Base-by-base conservation (phyloP, 2,113 vertebrate species). In the Salminus brasiliensis region DNA sequence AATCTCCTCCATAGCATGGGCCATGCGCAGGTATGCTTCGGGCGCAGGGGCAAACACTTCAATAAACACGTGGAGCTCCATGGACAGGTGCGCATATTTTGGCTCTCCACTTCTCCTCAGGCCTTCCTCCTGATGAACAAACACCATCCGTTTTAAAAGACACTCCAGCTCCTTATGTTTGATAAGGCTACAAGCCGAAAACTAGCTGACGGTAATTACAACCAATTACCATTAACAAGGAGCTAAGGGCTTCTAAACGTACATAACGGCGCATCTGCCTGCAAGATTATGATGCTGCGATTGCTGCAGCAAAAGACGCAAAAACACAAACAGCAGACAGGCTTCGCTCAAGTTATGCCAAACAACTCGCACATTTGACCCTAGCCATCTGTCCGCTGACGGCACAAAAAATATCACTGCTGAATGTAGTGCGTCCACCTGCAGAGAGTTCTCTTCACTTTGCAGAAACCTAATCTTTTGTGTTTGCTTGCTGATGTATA, bases 21-120 rank as follows among this genome's bases (percentile, higher is more conserved):
- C 96, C 98, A 99, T 99, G 55, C 98, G 95, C 83, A 96, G 91
- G 77, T 99, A 99, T 2, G 97, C 97, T 63, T 99, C 98, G 0
- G 97, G 97, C 0, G 97, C 96, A 0, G 98, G 97, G 15, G 97
- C 97, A 30, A 97, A 99, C 1, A 99, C 97, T 88, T 99, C 98
- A 66, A 99, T 95, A 85, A 99, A 98, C 0, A 99, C 97, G 59
- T 99, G 98, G 83, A 99, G 88, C 75, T 99, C 98, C 96, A 97
- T 97, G 36, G 97, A 94, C 53, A 99, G 89, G 63, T 99, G 98
- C 7, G 96, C 94, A 2, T 99, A 99, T 79, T 99, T 99, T 55
- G 98, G 96, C 70, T 99, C 98, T 0, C 96, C 96, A 1, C 96
- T 95, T 73, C 96, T 97, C 60, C 96, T 94, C 29, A 99, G 90